Conservation (phyloP, 2,113 vertebrate species). For the Trogon melanurus region DNA sequence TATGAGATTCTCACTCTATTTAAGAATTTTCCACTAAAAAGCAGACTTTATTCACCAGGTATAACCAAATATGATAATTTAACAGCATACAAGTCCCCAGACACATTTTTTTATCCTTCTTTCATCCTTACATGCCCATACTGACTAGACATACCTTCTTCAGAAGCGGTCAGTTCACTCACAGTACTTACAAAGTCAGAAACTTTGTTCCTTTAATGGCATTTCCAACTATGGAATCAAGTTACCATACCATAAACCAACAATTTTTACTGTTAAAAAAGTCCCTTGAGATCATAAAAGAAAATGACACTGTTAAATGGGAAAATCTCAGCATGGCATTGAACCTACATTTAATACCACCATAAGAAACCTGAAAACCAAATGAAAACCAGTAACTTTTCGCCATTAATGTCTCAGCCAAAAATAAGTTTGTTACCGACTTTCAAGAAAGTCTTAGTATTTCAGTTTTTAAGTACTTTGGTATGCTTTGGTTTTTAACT, state of each 20-base stretch:
- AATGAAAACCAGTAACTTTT: background rate
- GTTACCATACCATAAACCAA: background rate
- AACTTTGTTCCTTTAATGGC: background rate
- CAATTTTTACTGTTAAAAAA: background rate
- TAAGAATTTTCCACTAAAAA: background rate
- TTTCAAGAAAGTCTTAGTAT: background rate
- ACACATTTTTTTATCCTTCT: slow-evolving; percentile 22
- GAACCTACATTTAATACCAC: background rate
- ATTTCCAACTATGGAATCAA: background rate
- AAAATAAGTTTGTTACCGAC: background rate
- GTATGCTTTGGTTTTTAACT: background rate
- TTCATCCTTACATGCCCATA: slow-evolving; percentile 2
- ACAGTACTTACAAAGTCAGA: background rate
- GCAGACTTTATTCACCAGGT: background rate
- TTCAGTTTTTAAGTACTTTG: slow-evolving; percentile 8
- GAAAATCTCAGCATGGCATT: background rate
- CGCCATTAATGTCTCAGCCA: background rate
- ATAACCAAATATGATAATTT: background rate
- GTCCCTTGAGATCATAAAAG: background rate
- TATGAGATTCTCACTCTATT: background rate
- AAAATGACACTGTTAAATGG: background rate
- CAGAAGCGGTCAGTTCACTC: background rate
- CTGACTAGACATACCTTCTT: background rate
- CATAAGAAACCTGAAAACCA: background rate
- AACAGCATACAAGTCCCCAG: background rate